A percentile compares a stretch with the other conserved stretches of the same genome.
These are phyloP conservation scores for Boleophthalmus pectinirostris DNA, from an alignment of 2,113 vertebrate species.

Conservation along the genomic window DNA sequence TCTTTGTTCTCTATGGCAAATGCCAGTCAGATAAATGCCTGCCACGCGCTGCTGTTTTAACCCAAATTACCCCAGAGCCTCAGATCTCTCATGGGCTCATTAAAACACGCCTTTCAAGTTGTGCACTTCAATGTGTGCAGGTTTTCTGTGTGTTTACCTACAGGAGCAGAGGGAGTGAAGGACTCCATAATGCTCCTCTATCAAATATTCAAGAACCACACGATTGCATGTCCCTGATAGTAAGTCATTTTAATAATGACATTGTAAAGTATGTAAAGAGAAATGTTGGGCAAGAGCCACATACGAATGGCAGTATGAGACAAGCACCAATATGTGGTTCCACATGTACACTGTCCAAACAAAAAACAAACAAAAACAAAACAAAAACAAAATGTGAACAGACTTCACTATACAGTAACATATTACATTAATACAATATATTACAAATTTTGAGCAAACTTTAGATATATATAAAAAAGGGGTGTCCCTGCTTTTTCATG, in stretches of 20 bases:
- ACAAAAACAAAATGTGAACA: neutral
- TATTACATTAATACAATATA: neutral
- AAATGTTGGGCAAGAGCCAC: neutral
- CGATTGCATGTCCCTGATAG: neutral
- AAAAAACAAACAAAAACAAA: neutral
- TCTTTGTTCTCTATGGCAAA: conserved; percentile 69
- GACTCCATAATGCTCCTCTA: neutral
- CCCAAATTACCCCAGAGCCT: conserved; percentile 67
- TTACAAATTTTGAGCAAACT: conserved; percentile 2
- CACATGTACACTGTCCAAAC: neutral
- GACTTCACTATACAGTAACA: neutral
- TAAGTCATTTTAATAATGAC: too few relatives aligned
- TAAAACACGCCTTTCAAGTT: conserved; percentile 69
- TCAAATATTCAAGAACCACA: neutral
- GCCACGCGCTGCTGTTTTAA: conserved; percentile 70
- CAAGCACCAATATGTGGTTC: neutral
- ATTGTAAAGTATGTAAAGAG: neutral
- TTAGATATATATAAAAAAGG: conserved; percentile 7
- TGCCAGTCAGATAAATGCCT: conserved; percentile 63
- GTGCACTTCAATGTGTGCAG: conserved; percentile 41
- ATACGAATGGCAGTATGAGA: neutral
- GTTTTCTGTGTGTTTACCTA: conserved; percentile 56
- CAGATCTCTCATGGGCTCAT: conserved; percentile 73
- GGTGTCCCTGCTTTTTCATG: too few relatives aligned
- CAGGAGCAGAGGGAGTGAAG: conserved; percentile 10